A percentile compares a stretch with the other conserved stretches of the same genome.
Evolutionary conservation across 2,797 vertebrate genomes (phyloP).

Genomic region (Syngnathus rostellatus): DNA sequence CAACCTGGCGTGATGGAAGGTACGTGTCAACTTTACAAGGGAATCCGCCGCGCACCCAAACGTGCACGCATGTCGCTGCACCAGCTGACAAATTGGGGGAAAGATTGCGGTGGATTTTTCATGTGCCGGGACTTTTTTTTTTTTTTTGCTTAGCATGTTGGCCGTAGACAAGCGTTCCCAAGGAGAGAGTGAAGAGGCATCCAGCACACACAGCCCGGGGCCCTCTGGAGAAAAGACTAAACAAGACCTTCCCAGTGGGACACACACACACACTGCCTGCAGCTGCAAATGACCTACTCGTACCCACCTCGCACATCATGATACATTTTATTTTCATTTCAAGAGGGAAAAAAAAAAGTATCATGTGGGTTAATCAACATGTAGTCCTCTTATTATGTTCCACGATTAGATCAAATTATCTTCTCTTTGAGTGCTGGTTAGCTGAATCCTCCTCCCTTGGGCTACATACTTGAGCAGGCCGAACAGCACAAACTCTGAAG

Average conservation of each 20-base stretch:
- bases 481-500: not conserved
- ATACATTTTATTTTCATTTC: constrained; percentile 6
- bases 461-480: constrained; percentile 18
- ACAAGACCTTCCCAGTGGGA: constrained; percentile 82
- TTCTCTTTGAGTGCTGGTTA: constrained; percentile 10
- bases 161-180: constrained; percentile 61
- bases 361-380: constrained; percentile 59
- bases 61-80: constrained; percentile 59
- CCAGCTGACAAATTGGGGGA: constrained; percentile 25
- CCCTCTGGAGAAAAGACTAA: constrained; percentile 81
- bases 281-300: constrained; percentile 79
- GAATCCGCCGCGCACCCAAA: constrained; percentile 42
- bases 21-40: constrained; percentile 34
- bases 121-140: not conserved
- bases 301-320: constrained; percentile 50
- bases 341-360: constrained; percentile 53
- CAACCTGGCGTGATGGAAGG: constrained; percentile 32
- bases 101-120: constrained; percentile 27
- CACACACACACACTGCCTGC: constrained; percentile 71
- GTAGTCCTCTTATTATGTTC: constrained; percentile 58
- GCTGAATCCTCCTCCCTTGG: constrained; percentile 9
- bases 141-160: constrained; percentile 12
- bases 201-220: constrained; percentile 77
- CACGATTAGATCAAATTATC: constrained; percentile 65
- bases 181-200: constrained; percentile 75